Base-by-base conservation (phyloP, 2,888 invertebrate genomes). In the Cataglyphis albicans region DNA sequence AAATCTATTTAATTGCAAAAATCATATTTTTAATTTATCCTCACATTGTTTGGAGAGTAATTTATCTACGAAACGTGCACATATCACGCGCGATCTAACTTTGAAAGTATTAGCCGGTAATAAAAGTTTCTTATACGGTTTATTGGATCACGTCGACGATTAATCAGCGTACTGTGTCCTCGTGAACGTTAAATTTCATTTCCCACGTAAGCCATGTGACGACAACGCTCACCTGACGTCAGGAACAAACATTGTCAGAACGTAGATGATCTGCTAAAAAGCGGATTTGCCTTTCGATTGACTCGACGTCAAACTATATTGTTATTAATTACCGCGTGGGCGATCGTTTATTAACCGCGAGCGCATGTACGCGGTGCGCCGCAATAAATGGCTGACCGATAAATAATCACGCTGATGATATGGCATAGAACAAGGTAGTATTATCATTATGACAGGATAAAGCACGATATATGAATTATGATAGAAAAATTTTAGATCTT, bases 241-340 rank as follows among this genome's bases (percentile, higher is more conserved):
- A 82, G 35, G 25, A 0, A 35, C 25, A 64, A 82, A 67, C 25
- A 65, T 75, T 65, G 75, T 76, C 64, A 65, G 65, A 70, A 21
- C 10, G 15, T 25, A n/a, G 18, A 38, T 35, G n/a, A 2, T 52
- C n/a, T 21, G 61, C 38, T 44, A 9, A 76, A 35, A 25, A 12
- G 12, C 21, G 55, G 44, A 78, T 70, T 78, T 78, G 57, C 59
- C 21, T 32, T 70, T 83, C 59, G 78, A 84, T 84, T 55, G 72
- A 64, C 25, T 63, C n/a, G 48, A 82, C 48, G 59, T 81, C 81
- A 81, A 81, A 74, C 84, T 85, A 88, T 86, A 85, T 85, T 87
- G 87, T 84, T 86, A 88, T 87, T 88, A 87, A 88, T 87, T 88
- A 89, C 81, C 52, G 64, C 44, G 80, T 73, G 82, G 85, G 82